Evolutionary conservation across 2,888 invertebrate species (phyloP), one percentile per base, ranked within the genome.

Genomic region (Andrena praecox): DNA sequence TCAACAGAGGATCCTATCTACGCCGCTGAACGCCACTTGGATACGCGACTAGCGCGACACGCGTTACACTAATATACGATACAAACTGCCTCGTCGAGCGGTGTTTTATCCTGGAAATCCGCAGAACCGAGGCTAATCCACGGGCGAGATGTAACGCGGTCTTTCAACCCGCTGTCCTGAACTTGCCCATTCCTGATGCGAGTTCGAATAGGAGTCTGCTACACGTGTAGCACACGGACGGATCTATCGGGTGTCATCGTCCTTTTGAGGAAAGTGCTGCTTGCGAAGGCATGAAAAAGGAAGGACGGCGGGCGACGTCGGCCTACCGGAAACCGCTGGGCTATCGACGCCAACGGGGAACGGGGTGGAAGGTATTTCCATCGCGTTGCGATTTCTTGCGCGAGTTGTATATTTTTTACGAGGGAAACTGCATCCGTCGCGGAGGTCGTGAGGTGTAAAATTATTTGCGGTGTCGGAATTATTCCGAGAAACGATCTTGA

Each of bases 131-230:
- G 83, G 86, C 85, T n/a, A 75, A 88, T 83, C 72, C 80, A 68
- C 73, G 68, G 79, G 73, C 77, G 79, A 87, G 85, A 88, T 89
- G 86, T 89, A 84, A 89, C 78, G 84, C 85, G 89, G 82, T 85
- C 89, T 67, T 86, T 89, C 88, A 89, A 89, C 82, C 73, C 82
- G 60, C 48, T 56, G 59, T 75, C n/a, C 82, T 62, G 82, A 74
- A 62, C 64, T 81, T 78, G 79, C 76, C 56, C 76, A 70, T 89
- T 50, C 89, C 88, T 89, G 89, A 89, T 84, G 84, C 76, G 88
- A 82, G 82, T 88, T 77, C 80, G 77, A 87, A 88, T 86, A 80
- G 74, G 71, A 66, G 62, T 52, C 42, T 5, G 71, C 16, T 63
- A 42, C 72, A 29, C 56, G 71, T 29, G 52, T 59, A 33, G 69